These are phyloP conservation scores for Diaperis boleti DNA, from an alignment of 2,888 invertebrate genomes.

Conservation along the genomic window DNA sequence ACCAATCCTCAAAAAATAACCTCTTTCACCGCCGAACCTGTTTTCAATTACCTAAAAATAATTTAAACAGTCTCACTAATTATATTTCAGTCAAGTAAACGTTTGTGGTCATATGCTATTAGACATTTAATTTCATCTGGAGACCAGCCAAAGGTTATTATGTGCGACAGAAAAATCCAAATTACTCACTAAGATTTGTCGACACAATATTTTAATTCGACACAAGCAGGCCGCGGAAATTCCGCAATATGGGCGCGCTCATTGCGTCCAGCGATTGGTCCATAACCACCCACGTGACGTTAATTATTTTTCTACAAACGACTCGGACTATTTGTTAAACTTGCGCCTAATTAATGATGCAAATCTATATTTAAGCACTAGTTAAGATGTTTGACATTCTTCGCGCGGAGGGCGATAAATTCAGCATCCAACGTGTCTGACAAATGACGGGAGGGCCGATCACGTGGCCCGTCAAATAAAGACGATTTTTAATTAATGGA, in stretches of 20 bases:
- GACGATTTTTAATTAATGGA: constrained; percentile 35
- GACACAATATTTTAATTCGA: constrained; percentile 25
- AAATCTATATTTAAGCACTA: constrained; percentile 49
- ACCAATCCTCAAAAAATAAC: background rate
- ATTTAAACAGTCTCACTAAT: constrained; percentile 46
- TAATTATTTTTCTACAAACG: constrained; percentile 24
- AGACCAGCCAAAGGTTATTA: constrained; percentile 45
- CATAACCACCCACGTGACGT: constrained; percentile 34
- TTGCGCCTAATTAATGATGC: constrained; percentile 49
- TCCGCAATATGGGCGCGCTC: too few species aligned
- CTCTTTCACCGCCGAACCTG: constrained; percentile 20
- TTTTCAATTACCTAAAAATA: constrained; percentile 44
- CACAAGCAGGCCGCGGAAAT: background rate
- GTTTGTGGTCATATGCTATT: constrained; percentile 52
- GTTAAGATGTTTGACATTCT: constrained; percentile 50
- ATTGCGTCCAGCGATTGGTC: constrained; percentile 39
- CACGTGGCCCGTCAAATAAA: constrained; percentile 20
- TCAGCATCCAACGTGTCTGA: constrained; percentile 29
- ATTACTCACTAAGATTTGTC: constrained; percentile 34
- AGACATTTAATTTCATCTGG: constrained; percentile 52
- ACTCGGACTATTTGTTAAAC: constrained; percentile 51
- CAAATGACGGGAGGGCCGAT: constrained; percentile 34
- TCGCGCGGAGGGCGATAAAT: constrained; percentile 38
- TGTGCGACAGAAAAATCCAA: constrained; percentile 32
- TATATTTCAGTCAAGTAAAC: constrained; percentile 51